Conservation (phyloP, 2,888 invertebrate genomes). For the Conchocele bisecta region DNA sequence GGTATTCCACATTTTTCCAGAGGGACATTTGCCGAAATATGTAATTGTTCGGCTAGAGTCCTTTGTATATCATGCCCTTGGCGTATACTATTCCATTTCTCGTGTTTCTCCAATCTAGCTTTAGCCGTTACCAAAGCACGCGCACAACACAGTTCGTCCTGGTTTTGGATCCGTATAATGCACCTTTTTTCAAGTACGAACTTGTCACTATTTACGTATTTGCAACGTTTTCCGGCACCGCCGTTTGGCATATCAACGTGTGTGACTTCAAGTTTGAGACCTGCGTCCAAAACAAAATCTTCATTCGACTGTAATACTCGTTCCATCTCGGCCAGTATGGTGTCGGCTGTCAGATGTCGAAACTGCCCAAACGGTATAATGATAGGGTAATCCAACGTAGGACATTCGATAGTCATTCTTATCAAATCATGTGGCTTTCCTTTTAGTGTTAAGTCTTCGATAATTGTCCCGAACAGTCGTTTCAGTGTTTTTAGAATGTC, state of each 20-base stretch:
- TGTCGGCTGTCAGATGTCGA: neutral
- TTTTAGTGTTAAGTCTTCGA: neutral
- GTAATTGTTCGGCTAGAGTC: neutral
- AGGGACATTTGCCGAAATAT: neutral
- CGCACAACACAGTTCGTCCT: slow-evolving; percentile 6
- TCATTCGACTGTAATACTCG: slow-evolving; percentile 10
- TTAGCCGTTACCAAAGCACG: slow-evolving; percentile 6
- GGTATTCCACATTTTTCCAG: neutral
- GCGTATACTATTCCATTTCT: neutral
- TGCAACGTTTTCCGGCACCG: neutral
- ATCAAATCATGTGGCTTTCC: neutral
- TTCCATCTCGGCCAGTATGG: slow-evolving; percentile 2
- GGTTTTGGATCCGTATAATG: neutral
- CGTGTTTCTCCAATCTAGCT: neutral
- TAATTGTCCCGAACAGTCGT: neutral
- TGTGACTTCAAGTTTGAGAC: neutral
- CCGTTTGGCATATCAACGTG: neutral
- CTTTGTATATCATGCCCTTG: neutral
- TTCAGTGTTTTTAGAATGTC: neutral
- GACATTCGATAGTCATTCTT: neutral
- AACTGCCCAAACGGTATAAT: neutral
- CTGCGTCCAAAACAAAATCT: neutral
- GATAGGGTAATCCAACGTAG: slow-evolving; percentile 8
- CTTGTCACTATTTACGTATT: neutral
- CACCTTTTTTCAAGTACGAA: neutral